These are phyloP conservation scores for Amphimallon solstitiale DNA, from an alignment of 2,888 invertebrate genomes.

Conservation along the genomic window DNA sequence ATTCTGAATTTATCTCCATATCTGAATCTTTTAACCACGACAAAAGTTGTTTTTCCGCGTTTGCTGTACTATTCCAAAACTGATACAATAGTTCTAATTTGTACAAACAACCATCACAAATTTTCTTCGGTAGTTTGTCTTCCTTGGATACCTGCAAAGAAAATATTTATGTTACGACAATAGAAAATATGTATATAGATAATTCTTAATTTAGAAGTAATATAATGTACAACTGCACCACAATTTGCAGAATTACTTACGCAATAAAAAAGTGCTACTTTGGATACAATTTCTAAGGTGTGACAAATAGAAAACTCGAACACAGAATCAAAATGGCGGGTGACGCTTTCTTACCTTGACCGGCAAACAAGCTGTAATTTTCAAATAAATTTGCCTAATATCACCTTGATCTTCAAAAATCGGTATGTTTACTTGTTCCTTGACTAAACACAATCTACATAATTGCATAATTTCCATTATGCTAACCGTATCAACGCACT, in stretches of 20 bases:
- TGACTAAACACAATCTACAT: constrained; percentile 63
- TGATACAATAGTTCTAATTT: constrained; percentile 78
- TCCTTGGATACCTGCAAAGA: constrained; percentile 70
- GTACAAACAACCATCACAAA: constrained; percentile 76
- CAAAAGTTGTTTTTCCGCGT: constrained; percentile 68
- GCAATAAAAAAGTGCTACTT: not conserved
- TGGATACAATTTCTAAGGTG: not conserved
- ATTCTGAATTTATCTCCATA: constrained; percentile 37
- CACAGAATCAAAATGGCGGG: constrained; percentile 38
- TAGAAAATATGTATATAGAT: too few relatives aligned
- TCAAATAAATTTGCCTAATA: constrained; percentile 69
- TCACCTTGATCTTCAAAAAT: constrained; percentile 77
- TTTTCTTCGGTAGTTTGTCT: constrained; percentile 76
- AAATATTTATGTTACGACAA: too few relatives aligned
- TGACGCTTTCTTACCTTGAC: constrained; percentile 71
- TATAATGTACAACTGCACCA: too few relatives aligned
- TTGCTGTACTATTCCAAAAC: constrained; percentile 76
- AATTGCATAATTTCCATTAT: constrained; percentile 59
- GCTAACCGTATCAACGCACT: constrained; percentile 56
- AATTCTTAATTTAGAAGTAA: too few relatives aligned
- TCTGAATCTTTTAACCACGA: constrained; percentile 57
- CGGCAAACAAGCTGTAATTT: constrained; percentile 78
- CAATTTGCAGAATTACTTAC: too few relatives aligned
- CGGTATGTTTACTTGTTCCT: constrained; percentile 70
- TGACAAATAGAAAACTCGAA: constrained; percentile 13